Base-by-base conservation (phyloP, 1,140 invertebrate species). In the Hyphantria cunea region DNA sequence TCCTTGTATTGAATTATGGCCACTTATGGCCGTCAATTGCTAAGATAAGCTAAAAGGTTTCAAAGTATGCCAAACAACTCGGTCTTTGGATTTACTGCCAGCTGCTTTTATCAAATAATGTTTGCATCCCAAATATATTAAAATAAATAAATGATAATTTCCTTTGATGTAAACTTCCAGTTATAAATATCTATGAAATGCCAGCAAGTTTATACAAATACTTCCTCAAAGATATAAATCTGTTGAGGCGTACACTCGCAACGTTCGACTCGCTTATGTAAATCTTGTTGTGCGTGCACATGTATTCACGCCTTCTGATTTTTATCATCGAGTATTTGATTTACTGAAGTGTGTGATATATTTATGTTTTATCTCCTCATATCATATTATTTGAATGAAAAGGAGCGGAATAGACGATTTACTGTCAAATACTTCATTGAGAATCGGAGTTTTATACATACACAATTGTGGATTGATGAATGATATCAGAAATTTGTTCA, bases 281-380 rank as follows among this genome's bases (percentile, higher is more conserved):
- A 65, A 69, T 69, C 56, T 62, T 61, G 62, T 62, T 58, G 55
- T 69, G 62, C 59, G 67, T 58, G 66, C 53, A 41, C 49, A 64
- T 50, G 48, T 65, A 63, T 68, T 69, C 63, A 69, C 67, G 62
- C 51, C 67, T 62, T 45, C 63, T 65, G 67, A 69, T 69, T 69
- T 68, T 69, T 69, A 69, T 65, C 63, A 58, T 37, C 25, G 32
- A 44, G 47, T 61, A 54, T 68, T 50, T 52, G 62, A 69, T 60
- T 63, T 41, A 69, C 53, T 69, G 62, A 69, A 48, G 67, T 65
- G 62, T 69, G 52, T 56, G 62, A 69, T 69, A 68, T 56, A 69
- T 69, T 69, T 61, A 68, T 48, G 64, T 69, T 65, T 65, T 60
- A 60, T 64, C 48, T 53, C 49, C 42, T 41, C 45, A 41, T 64